A percentile compares a stretch with the other conserved stretches of the same genome.
Conservation (phyloP, 1,140 invertebrate genomes). For the Drosophila baimaii region DNA sequence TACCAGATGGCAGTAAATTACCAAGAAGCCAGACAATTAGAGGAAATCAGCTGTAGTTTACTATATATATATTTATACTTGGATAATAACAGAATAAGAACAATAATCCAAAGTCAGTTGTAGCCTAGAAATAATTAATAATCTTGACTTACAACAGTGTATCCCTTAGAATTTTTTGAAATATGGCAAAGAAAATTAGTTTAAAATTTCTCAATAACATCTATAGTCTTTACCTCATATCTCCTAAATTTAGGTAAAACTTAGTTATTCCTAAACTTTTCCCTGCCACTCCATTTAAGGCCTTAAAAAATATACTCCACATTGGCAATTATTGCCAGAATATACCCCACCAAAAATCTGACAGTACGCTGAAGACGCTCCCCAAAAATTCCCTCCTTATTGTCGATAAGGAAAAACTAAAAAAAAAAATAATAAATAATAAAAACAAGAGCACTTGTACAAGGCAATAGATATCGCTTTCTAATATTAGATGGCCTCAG, state of each 20-base stretch:
- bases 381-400: not conserved
- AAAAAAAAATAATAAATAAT: slow-evolving; percentile 1
- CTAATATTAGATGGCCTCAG: slow-evolving; percentile 38
- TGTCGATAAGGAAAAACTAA: slow-evolving; percentile 32
- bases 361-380: slow-evolving; percentile 11
- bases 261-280: too few relatives aligned
- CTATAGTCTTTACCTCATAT: too few relatives aligned
- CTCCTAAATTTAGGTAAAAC: too few relatives aligned
- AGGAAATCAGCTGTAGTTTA: not conserved
- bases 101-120: too few relatives aligned
- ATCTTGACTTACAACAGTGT: too few relatives aligned
- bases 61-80: not conserved
- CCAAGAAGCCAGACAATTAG: not conserved
- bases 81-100: not conserved
- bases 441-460: slow-evolving; percentile 35
- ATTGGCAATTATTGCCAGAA: slow-evolving; percentile 2
- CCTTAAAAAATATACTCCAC: not conserved
- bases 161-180: too few relatives aligned
- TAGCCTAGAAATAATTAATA: too few relatives aligned
- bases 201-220: too few relatives aligned
- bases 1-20: slow-evolving; percentile 3
- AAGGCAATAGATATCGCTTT: slow-evolving; percentile 39
- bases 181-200: too few relatives aligned
- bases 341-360: not conserved
- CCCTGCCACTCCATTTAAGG: slow-evolving; percentile 2